These are phyloP conservation scores for Lagria hirta DNA, from an alignment of 2,888 invertebrate genomes.

Conservation along the genomic window DNA sequence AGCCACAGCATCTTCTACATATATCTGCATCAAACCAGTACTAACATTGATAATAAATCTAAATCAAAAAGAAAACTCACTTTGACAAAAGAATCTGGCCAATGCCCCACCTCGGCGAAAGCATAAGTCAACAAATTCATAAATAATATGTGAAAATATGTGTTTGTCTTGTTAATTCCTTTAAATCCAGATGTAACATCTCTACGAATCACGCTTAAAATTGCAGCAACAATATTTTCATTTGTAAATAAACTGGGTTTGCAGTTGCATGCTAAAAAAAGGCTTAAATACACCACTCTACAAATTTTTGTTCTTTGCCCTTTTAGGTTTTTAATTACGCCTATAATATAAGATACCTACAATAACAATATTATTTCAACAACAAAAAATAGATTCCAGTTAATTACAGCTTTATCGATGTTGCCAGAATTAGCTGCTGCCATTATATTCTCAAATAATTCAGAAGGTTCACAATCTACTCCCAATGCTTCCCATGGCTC, in stretches of 20 bases:
- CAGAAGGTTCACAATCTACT: slow-evolving; percentile 78
- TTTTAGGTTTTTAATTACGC: slow-evolving; percentile 79
- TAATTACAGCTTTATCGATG: slow-evolving; percentile 70
- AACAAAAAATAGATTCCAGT: slow-evolving; percentile 10
- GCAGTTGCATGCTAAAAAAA: slow-evolving; percentile 79
- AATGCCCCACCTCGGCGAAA: slow-evolving; percentile 77
- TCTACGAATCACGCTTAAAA: slow-evolving; percentile 79
- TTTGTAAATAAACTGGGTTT: slow-evolving; percentile 75
- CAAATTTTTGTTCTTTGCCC: slow-evolving; percentile 83
- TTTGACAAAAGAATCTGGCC: slow-evolving; percentile 92
- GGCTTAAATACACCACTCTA: slow-evolving; percentile 71
- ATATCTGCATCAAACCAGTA: slow-evolving; percentile 61
- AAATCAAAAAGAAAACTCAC: slow-evolving; percentile 51
- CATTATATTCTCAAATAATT: slow-evolving; percentile 73
- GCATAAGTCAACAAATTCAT: slow-evolving; percentile 83
- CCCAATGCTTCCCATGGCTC: slow-evolving; percentile 74
- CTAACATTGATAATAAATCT: not conserved
- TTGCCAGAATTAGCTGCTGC: slow-evolving; percentile 78
- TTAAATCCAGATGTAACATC: slow-evolving; percentile 73
- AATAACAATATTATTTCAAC: slow-evolving; percentile 38
- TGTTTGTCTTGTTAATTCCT: slow-evolving; percentile 69
- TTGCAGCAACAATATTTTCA: slow-evolving; percentile 73
- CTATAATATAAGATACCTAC: slow-evolving; percentile 76
- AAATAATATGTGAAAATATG: slow-evolving; percentile 76
- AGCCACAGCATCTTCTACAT: slow-evolving; percentile 91